A percentile compares a stretch with the other conserved stretches of the same genome.
Conservation (phyloP, 2,113 vertebrate species). For the Xenus cinereus region DNA sequence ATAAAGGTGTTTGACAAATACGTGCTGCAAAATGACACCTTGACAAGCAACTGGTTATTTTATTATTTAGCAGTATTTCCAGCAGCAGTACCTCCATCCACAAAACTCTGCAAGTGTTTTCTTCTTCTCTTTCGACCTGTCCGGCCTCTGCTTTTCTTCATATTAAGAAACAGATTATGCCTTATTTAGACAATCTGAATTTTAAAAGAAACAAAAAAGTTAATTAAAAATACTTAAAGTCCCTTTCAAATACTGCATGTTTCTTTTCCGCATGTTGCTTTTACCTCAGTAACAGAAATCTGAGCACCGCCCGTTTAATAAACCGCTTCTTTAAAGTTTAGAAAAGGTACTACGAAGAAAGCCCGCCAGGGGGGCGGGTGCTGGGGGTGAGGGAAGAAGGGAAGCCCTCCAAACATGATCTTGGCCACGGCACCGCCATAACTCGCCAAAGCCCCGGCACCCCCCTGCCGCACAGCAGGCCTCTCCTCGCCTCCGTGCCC, state of each 20-base stretch:
- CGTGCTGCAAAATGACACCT: not conserved
- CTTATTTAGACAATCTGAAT: not conserved
- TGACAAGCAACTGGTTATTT: not conserved
- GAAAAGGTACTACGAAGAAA: not conserved
- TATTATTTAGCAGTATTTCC: not conserved
- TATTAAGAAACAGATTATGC: not conserved
- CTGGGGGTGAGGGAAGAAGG: not conserved
- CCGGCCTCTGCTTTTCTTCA: conserved; percentile 73
- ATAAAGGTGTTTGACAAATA: not conserved
- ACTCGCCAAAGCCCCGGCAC: not conserved
- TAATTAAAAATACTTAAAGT: not conserved
- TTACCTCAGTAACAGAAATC: not conserved
- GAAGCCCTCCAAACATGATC: not conserved
- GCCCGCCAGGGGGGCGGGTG: not conserved
- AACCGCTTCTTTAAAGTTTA: not conserved
- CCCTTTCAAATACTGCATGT: not conserved
- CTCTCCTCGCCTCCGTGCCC: not conserved
- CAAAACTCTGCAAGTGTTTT: conserved; percentile 5
- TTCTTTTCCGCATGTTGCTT: not conserved
- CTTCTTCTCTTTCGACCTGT: conserved; percentile 68
- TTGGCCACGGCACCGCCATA: not conserved
- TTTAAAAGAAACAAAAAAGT: not conserved
- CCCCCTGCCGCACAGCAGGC: not conserved
- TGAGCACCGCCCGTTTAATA: not conserved
- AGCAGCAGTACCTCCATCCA: conserved; percentile 58